Base-by-base conservation (phyloP, 2,888 invertebrate species). In the Sturmia bella region DNA sequence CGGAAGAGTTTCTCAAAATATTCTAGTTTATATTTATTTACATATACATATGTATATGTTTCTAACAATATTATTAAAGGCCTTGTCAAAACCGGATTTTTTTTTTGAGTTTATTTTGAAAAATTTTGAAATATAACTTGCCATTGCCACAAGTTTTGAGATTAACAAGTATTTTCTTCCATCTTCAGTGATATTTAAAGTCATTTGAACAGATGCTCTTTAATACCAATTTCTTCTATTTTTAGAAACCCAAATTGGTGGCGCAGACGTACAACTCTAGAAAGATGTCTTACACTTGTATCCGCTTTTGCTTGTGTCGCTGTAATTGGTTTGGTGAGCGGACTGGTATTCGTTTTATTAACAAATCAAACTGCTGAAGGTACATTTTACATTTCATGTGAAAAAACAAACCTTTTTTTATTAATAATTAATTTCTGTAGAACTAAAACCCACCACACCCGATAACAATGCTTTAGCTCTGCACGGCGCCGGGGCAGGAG, bases 201-300 rank as follows among this genome's bases (percentile, higher is more conserved):
- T 45, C 17, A 45, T 5, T 45, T 15, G 0, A 15, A 15, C 9
- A 15, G 4, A 5, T 5, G n/a, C 3, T 0, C n/a, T 52, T 15
- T 27, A 54, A 12, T 12, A 9, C 1, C 6, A 24, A 32, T 9
- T 13, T 76, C 54, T 37, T 48, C 84, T 85, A 80, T 74, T 92
- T 93, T 52, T 91, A 95, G 95, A 92, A 95, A 95, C 90, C 95
- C 95, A 86, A 94, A 95, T 91, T 96, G 95, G 95, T 96, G 96
- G 96, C 94, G 94, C 85, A 92, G 95, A 83, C 92, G 95, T 85
- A 95, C 95, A 48, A 93, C 94, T 84, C 91, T 95, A 92, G 96
- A 96, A 90, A 92, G 95, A 85, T 92, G 94, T 54, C 91, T 96
- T 85, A 94, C 94, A 78, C 88, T 94, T 70, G 89, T 93, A 12